These are phyloP conservation scores for Drosophila dives DNA, from an alignment of 2,888 invertebrate genomes.

Conservation along the genomic window DNA sequence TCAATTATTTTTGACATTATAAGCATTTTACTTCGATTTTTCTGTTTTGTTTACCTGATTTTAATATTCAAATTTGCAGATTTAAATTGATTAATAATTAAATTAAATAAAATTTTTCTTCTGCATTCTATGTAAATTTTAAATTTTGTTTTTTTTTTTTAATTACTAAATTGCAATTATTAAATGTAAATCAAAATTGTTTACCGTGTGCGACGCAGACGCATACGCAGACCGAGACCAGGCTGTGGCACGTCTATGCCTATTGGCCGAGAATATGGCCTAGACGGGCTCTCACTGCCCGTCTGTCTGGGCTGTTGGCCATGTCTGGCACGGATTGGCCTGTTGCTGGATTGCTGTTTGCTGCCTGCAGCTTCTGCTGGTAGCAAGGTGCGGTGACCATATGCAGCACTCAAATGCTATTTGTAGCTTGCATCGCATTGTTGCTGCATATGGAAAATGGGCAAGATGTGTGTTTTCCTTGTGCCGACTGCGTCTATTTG, in stretches of 20 bases:
- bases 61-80: neutral
- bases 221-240: conserved; percentile 4
- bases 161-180: neutral
- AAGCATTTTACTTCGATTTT: neutral
- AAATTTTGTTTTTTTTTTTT: neutral
- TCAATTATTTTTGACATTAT: neutral
- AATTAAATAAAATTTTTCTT: too few relatives aligned
- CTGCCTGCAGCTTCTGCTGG: conserved; percentile 55
- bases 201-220: neutral
- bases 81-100: neutral
- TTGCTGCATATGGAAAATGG: conserved; percentile 78
- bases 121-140: neutral
- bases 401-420: conserved; percentile 74
- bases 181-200: neutral
- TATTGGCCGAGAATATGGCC: conserved; percentile 56
- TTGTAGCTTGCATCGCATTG: conserved; percentile 68
- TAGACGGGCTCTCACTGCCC: conserved; percentile 64
- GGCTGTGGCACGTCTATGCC: conserved; percentile 55
- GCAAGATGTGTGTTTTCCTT: conserved; percentile 77
- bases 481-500: conserved; percentile 39
- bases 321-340: conserved; percentile 76
- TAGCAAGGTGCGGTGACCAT: conserved; percentile 79
- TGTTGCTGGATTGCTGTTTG: conserved; percentile 16
- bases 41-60: neutral
- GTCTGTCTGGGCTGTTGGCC: conserved; percentile 67